Evolutionary conservation across 2,113 vertebrate species (phyloP).

Genomic region (Rafetus swinhoei): DNA sequence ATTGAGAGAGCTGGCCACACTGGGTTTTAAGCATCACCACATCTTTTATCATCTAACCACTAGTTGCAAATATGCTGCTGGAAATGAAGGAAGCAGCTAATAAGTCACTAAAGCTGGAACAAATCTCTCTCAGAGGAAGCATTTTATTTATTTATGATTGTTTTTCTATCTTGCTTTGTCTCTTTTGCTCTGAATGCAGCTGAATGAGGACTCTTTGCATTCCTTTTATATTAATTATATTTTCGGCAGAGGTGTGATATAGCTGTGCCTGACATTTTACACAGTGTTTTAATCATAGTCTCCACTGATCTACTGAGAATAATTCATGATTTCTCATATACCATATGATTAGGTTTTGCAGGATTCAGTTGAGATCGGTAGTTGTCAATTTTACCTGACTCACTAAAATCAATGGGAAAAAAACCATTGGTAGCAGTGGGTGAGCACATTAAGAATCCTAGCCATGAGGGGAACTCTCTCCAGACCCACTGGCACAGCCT

Average conservation of each 20-base stretch:
- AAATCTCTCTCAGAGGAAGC: neutral
- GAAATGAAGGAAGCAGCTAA: neutral
- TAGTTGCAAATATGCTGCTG: neutral
- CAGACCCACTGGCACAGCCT: too few species aligned
- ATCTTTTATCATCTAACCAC: neutral
- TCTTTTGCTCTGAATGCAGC: neutral
- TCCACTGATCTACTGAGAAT: neutral
- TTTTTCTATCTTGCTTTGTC: neutral
- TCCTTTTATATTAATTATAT: neutral
- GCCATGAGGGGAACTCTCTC: too few species aligned
- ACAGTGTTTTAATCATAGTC: neutral
- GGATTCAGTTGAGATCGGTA: neutral
- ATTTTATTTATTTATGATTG: neutral
- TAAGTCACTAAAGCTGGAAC: neutral
- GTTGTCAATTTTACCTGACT: neutral
- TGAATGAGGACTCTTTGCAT: neutral
- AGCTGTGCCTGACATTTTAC: neutral
- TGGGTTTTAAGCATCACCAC: neutral
- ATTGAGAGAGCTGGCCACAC: neutral
- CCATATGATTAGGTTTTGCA: neutral
- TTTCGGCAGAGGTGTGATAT: neutral
- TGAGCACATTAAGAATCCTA: neutral
- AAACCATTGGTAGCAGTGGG: neutral
- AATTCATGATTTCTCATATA: neutral
- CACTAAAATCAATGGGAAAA: neutral